A percentile compares a stretch with the other conserved stretches of the same genome.
phyloP scores from a whole-genome alignment of 2,797 vertebrate genomes.

The Pempheris klunzingeri region DNA sequence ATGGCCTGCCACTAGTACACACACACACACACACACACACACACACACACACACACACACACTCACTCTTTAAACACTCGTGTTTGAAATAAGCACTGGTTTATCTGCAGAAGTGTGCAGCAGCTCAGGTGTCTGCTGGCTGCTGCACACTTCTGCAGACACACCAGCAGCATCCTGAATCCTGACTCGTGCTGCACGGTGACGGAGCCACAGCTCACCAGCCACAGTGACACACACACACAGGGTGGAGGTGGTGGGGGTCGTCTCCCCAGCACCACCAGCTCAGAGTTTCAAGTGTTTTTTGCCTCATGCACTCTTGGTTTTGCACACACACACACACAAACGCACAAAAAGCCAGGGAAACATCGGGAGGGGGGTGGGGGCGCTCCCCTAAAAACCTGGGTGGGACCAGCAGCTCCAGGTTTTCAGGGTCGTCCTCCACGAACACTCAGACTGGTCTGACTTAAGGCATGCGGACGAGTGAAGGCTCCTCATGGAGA shows the following conservation, averaged over 20 bases:
- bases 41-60: conserved; percentile 19
- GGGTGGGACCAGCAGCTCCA: conserved; percentile 80
- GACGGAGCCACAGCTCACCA: not conserved
- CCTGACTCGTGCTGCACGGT: not conserved
- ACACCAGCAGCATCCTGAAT: conserved; percentile 16
- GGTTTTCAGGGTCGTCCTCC: conserved; percentile 52
- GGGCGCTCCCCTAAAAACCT: conserved; percentile 51
- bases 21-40: conserved; percentile 17
- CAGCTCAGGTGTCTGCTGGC: conserved; percentile 37
- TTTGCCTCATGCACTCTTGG: conserved; percentile 22
- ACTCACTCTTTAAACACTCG: conserved; percentile 6
- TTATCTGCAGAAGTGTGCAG: conserved; percentile 42
- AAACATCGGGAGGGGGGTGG: too few species aligned
- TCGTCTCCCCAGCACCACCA: conserved; percentile 17
- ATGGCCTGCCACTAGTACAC: conserved; percentile 71
- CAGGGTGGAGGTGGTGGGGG: too few species aligned
- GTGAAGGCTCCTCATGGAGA: conserved; percentile 55
- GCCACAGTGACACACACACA: too few species aligned
- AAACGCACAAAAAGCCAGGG: not conserved
- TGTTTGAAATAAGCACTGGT: conserved; percentile 47
- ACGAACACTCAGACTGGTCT: too few species aligned
- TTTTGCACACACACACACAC: conserved; percentile 39
- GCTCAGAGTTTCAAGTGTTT: conserved; percentile 43
- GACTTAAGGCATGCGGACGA: conserved; percentile 72
- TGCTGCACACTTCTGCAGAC: too few species aligned